These are phyloP conservation scores for Apis laboriosa DNA, from an alignment of 1,140 invertebrate species.

Conservation along the genomic window DNA sequence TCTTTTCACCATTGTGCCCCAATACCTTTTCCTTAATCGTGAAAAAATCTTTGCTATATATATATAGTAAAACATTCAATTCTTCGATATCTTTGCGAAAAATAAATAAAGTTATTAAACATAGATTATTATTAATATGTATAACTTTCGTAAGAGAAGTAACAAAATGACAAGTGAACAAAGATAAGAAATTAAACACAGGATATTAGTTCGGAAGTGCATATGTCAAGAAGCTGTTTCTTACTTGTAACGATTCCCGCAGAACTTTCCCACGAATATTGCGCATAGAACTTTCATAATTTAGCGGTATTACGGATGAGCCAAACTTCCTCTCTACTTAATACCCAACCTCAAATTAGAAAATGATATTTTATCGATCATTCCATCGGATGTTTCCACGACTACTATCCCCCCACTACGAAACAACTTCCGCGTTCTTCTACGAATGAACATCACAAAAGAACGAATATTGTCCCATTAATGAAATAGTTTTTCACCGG, in stretches of 20 bases:
- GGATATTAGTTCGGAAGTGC: conserved; percentile 37
- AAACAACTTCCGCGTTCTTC: not conserved
- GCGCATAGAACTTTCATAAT: conserved; percentile 10
- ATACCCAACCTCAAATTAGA: conserved; percentile 13
- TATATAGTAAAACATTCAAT: no score
- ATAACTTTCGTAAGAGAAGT: not conserved
- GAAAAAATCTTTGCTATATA: no score
- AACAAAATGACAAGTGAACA: not conserved
- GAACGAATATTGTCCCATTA: no score
- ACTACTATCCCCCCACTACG: no score
- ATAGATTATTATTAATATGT: no score
- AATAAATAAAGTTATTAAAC: not conserved
- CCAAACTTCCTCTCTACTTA: conserved; percentile 4
- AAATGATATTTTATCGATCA: conserved; percentile 13
- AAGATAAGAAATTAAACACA: conserved; percentile 23
- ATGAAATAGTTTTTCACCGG: not conserved
- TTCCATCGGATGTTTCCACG: not conserved
- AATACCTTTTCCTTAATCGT: no score
- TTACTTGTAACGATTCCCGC: not conserved
- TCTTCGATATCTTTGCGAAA: no score
- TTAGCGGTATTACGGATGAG: conserved; percentile 20
- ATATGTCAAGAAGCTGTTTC: conserved; percentile 18
- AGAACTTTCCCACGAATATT: not conserved
- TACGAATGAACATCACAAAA: not conserved
- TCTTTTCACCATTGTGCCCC: no score